Conservation (phyloP, 2,888 invertebrate species). For the Toxonevra muliebris region DNA sequence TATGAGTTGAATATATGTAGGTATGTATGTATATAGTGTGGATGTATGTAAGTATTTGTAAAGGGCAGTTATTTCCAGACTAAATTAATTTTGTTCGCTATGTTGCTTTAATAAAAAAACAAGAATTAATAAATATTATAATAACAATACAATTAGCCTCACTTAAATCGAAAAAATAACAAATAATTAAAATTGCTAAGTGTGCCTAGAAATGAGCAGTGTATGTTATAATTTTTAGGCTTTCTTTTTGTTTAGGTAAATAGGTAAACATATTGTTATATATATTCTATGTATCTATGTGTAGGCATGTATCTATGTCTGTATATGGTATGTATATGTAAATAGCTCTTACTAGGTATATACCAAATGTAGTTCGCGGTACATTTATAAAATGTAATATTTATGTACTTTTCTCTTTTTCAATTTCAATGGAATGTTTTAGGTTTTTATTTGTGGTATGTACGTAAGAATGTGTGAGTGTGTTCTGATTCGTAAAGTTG, state of each 20-base stretch:
- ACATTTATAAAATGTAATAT: constrained; percentile 60
- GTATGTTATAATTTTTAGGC: constrained; percentile 8
- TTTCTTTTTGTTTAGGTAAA: constrained; percentile 11
- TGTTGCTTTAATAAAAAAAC: not conserved
- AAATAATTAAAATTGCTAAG: constrained; percentile 8
- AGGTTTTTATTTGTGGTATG: constrained; percentile 33
- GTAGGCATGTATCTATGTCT: constrained; percentile 19
- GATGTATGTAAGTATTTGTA: not conserved
- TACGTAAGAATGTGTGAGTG: constrained; percentile 8
- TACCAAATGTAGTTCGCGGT: constrained; percentile 21
- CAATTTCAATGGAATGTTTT: constrained; percentile 12
- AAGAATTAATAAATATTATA: constrained; percentile 17
- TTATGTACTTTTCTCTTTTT: constrained; percentile 30
- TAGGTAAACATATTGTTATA: constrained; percentile 6
- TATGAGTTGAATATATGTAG: no score
- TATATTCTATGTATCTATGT: not conserved
- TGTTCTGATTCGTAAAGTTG: constrained; percentile 30
- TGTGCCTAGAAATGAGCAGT: not conserved
- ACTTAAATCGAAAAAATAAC: constrained; percentile 23
- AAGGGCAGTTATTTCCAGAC: not conserved
- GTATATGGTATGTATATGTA: constrained; percentile 5
- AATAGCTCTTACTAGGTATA: constrained; percentile 3
- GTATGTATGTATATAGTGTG: not conserved
- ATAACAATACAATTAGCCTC: constrained; percentile 26
- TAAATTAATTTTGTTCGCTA: no score